Base-by-base conservation (phyloP, 2,797 vertebrate genomes). In the Euthynnus affinis region DNA sequence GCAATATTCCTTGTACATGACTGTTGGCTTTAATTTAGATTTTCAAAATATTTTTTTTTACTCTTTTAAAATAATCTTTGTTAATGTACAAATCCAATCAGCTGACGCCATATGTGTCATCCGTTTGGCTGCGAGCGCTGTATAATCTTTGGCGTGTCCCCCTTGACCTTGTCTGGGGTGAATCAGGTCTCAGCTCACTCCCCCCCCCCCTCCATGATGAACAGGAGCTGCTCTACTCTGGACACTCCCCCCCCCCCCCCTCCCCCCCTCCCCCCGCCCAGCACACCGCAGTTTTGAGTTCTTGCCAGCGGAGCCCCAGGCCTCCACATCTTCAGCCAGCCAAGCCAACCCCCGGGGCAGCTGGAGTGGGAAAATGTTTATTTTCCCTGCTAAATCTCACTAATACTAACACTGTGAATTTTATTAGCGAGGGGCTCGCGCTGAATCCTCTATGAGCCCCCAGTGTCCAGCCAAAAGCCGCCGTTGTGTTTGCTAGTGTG, bases 351-450 rank as follows among this genome's bases (percentile, higher is more conserved):
- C 49, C 58, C 15, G 1, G 25, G 49, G 74, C 55, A 10, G 60
- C 74, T 52, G 25, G 78, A 77, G 82, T 62, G 40, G 66, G 61
- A 51, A 77, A 61, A 68, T 91, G 85, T 92, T 93, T 94, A 88
- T 94, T 93, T 93, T 91, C 85, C 85, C 82, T 84, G 84, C 83
- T 90, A 90, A 92, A 90, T 87, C 82, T 83, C 80, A 82, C 82
- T 91, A 91, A 93, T 91, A 73, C 80, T 56, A 91, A 91, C 92
- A 91, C 85, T 89, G 92, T 87, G 91, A 88, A 89, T 88, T 92
- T 89, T 92, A 93, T 93, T 91, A 92, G 92, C 62, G n/a, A 86
- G 25, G 56, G 63, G 72, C 71, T 76, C n/a, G 32, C 5, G 61
- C 79, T 71, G 82, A 82, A 87, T 79, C 80, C 34, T 84, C 76